Conservation (phyloP, 2,888 invertebrate genomes). For the Melangyna quadrimaculata region DNA sequence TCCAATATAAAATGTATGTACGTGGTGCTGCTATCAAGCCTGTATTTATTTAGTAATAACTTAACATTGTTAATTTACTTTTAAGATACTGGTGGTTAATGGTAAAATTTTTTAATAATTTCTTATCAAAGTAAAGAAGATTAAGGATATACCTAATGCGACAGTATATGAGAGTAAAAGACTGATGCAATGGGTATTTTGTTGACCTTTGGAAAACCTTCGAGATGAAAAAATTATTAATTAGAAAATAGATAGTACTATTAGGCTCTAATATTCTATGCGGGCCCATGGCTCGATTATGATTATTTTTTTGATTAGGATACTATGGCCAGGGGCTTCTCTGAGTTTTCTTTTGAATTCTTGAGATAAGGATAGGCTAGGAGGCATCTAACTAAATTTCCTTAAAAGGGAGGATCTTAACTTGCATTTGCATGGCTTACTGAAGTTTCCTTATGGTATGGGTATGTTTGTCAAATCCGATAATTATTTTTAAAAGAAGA, state of each 20-base stretch:
- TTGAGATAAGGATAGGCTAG: too few relatives aligned
- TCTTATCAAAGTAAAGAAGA: conserved; percentile 5
- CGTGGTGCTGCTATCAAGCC: not conserved
- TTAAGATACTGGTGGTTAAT: conserved; percentile 23
- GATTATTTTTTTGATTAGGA: not conserved
- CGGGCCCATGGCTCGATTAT: not conserved
- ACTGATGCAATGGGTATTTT: not conserved
- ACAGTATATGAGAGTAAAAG: not conserved
- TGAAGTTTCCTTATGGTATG: too few relatives aligned
- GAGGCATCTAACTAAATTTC: too few relatives aligned
- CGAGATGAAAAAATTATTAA: not conserved
- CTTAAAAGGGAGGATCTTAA: too few relatives aligned
- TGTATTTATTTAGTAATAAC: not conserved
- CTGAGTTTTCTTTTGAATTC: not conserved
- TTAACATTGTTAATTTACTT: conserved; percentile 3
- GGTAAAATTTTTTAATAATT: not conserved
- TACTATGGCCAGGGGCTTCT: not conserved
- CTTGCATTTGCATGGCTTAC: too few relatives aligned
- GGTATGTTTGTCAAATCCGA: too few relatives aligned
- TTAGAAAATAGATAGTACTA: not conserved
- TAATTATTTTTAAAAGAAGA: too few relatives aligned
- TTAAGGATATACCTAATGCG: conserved; percentile 19
- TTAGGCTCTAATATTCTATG: not conserved
- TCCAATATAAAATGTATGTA: not conserved
- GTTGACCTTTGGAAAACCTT: not conserved